Base-by-base conservation (phyloP, 2,888 invertebrate species). In the Nineta flava region DNA sequence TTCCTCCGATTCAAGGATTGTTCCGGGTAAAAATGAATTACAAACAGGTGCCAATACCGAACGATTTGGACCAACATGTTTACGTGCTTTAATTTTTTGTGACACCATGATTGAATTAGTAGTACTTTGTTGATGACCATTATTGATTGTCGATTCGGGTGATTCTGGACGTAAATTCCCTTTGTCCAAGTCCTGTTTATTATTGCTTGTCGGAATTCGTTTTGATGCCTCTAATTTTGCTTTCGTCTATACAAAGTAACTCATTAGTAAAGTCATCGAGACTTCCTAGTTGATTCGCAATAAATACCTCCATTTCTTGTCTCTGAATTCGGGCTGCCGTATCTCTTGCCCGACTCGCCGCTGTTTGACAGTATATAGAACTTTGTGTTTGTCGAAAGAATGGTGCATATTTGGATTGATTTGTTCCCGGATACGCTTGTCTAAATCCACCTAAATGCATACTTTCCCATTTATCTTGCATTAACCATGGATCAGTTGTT, bases 301-400 rank as follows among this genome's bases (percentile, higher is more conserved):
- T 19, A 19, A 19, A 19, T 57, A 76, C 77, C 67, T 75, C 74
- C 63, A 79, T 75, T 61, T 83, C 83, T 50, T 83, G 79, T 12
- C 83, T 73, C 56, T 85, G 76, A 16, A 77, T 68, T 38, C 80
- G 75, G 0, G 83, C 76, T 47, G 83, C 83, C 60, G 83, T 83
- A 52, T 85, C 86, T 45, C 87, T 74, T 0, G 85, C 84, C 52
- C 83, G 77, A 49, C 86, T 86, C 0, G 85, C 79, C 0, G 79
- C 81, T 0, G 87, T 88, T 55, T 80, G 77, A 46, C 82, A 81
- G 63, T 83, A 87, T 51, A 83, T 68, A 2, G 83, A 82, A 52
- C 77, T 79, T 48, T 80, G 77, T 43, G 80, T 84, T 68, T 87
- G 84, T 59, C 82, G 78, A 62, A 84, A 84, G 60, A 81, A 81